These are phyloP conservation scores for Plebejus anna DNA, from an alignment of 2,888 invertebrate genomes.

Conservation along the genomic window DNA sequence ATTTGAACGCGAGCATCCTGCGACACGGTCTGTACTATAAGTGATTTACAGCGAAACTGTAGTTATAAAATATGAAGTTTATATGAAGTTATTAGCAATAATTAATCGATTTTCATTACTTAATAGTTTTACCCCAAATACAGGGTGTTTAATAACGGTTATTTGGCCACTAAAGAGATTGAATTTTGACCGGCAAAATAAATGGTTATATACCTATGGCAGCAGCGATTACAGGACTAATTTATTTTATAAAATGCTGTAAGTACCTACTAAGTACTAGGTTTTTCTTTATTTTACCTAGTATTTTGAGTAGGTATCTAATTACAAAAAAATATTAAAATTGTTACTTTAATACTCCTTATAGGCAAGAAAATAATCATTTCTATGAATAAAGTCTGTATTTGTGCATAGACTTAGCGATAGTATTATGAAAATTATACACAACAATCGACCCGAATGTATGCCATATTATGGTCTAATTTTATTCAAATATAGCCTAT, in stretches of 20 bases:
- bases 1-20: conserved; percentile 15
- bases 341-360: no score
- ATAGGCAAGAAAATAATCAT: no score
- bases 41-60: conserved; percentile 3
- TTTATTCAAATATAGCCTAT: no score
- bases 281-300: no score
- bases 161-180: neutral
- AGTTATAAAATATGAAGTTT: conserved; percentile 7
- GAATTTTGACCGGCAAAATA: neutral
- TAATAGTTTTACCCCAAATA: conserved; percentile 4
- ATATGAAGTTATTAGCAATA: neutral
- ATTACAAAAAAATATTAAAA: no score
- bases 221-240: neutral
- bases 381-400: no score
- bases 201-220: neutral
- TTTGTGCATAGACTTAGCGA: no score
- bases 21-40: neutral
- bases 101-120: conserved; percentile 6
- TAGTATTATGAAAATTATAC: no score
- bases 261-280: no score
- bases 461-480: no score
- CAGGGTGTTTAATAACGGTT: neutral
- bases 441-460: no score
- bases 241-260: neutral
- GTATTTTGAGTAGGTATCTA: no score